phyloP scores from a whole-genome alignment of 2,797 vertebrate genomes.

The Hyperoplus lanceolatus region DNA sequence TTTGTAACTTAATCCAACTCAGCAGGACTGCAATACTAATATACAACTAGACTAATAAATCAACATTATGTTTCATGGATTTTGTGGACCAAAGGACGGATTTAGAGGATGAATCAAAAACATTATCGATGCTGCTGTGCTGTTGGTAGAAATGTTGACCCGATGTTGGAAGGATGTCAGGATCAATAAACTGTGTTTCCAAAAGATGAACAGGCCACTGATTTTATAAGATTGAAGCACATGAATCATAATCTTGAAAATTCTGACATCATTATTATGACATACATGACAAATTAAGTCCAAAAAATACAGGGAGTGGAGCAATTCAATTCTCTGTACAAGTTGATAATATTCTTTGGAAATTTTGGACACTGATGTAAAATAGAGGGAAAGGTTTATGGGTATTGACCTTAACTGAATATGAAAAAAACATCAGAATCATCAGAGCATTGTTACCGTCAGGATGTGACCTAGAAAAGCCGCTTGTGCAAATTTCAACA shows the following conservation, averaged over 20 bases:
- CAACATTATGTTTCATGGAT: constrained; percentile 31
- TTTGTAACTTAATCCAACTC: neutral
- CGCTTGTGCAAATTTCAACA: neutral
- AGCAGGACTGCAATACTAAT: constrained; percentile 24
- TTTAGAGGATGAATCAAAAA: constrained; percentile 48
- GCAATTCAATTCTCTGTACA: neutral
- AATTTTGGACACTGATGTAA: neutral
- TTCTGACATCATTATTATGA: constrained; percentile 30
- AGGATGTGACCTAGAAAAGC: neutral
- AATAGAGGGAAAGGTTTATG: neutral
- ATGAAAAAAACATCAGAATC: too few species aligned
- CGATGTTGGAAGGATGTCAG: constrained; percentile 47
- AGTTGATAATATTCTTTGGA: neutral
- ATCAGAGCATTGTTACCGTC: neutral
- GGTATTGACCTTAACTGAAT: too few species aligned
- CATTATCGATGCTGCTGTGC: constrained; percentile 12
- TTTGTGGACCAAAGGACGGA: constrained; percentile 43
- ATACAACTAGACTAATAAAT: constrained; percentile 26
- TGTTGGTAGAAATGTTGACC: constrained; percentile 19
- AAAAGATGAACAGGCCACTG: constrained; percentile 33
- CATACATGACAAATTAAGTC: constrained; percentile 47
- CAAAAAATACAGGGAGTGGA: neutral
- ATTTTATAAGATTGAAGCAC: constrained; percentile 20
- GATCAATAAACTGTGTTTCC: constrained; percentile 54
- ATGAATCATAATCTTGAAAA: constrained; percentile 29